These are phyloP conservation scores for Mustela nigripes DNA, from an alignment of 2,113 vertebrate genomes.

Conservation along the genomic window DNA sequence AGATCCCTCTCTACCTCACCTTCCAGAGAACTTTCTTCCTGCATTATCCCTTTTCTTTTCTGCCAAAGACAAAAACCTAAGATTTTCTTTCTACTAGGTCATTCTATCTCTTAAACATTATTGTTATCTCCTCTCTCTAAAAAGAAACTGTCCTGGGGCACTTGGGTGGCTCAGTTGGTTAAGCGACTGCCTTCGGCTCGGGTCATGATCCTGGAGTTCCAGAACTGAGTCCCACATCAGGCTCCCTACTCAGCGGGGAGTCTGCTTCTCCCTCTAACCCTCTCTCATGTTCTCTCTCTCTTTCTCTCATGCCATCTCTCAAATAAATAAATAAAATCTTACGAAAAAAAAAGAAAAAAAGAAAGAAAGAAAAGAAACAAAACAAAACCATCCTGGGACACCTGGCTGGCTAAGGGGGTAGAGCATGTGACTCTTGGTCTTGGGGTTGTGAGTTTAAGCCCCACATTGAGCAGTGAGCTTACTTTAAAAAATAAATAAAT, in stretches of 20 bases:
- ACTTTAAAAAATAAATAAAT: background rate
- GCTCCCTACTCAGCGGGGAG: no score
- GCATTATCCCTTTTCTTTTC: background rate
- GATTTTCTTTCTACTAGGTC: background rate
- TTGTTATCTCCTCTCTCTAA: background rate
- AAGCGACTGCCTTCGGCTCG: no score
- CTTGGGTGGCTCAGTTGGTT: background rate
- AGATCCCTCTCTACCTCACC: background rate
- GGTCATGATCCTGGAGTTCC: no score
- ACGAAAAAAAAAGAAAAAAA: background rate
- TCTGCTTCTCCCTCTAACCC: no score
- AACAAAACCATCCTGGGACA: background rate
- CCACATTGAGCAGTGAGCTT: background rate
- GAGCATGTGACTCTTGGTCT: background rate
- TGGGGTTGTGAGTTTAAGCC: background rate
- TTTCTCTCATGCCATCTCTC: no score
- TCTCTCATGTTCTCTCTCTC: no score
- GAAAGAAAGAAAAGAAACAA: background rate
- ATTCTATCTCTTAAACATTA: background rate
- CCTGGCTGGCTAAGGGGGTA: background rate
- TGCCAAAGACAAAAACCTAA: background rate
- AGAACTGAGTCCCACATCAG: no score
- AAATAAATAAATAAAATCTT: no score
- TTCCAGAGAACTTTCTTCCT: background rate
- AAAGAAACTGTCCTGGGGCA: background rate